Percentiles rank a stretch among this genome's conserved stretches.
These are phyloP conservation scores for Tarsius wallacei DNA, from an alignment of 2,797 vertebrate species.

Conservation along the genomic window DNA sequence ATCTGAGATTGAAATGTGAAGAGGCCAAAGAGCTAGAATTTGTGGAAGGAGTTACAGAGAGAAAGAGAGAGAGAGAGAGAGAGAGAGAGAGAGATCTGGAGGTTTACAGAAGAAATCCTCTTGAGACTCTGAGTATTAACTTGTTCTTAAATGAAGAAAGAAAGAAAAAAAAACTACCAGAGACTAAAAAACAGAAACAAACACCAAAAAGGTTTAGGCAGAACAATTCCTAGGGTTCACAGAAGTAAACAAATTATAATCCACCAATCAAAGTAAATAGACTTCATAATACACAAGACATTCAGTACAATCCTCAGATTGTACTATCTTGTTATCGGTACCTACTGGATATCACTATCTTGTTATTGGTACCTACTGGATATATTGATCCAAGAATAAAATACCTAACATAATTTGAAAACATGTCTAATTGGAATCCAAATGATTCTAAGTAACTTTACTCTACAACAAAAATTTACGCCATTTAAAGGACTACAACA, in stretches of 20 bases:
- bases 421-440: neutral
- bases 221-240: neutral
- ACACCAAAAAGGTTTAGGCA: neutral
- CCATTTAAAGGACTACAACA: neutral
- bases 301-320: neutral
- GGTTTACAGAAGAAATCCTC: neutral
- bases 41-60: neutral
- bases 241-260: neutral
- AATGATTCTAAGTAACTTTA: neutral
- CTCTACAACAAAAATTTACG: neutral
- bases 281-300: neutral
- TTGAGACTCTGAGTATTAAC: neutral
- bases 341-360: neutral
- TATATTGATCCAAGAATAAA: neutral
- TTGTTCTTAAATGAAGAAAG: too few relatives aligned
- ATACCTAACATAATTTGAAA: neutral
- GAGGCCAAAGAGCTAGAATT: neutral
- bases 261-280: neutral
- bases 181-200: neutral
- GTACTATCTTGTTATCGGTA: neutral
- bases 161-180: too few relatives aligned
- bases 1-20: neutral
- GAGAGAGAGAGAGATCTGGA: neutral
- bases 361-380: neutral
- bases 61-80: neutral